Percentiles rank a stretch among this genome's conserved stretches.
These are phyloP conservation scores for Pinna nobilis DNA, from an alignment of 1,140 invertebrate genomes.

Conservation along the genomic window DNA sequence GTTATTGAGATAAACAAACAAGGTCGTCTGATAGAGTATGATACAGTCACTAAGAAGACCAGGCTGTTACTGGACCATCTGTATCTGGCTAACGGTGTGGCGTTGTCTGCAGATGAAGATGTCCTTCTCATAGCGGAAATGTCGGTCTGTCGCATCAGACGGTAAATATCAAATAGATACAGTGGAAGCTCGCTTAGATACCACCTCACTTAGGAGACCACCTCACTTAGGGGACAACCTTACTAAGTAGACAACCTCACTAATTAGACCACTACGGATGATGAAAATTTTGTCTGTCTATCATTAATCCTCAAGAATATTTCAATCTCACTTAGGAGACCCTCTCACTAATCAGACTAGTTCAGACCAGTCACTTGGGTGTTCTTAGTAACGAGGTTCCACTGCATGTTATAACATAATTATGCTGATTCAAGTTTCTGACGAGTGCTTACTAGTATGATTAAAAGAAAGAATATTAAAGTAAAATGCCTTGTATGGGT, in stretches of 20 bases:
- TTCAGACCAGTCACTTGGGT: no score
- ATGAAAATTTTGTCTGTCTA: background rate
- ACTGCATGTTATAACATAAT: background rate
- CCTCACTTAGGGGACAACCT: no score
- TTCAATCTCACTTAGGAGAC: no score
- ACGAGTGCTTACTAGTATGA: background rate
- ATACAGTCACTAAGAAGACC: constrained; percentile 80
- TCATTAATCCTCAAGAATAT: no score
- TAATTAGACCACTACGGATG: no score
- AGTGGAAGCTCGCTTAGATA: no score
- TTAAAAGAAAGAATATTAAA: no score
- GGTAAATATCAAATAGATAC: constrained; percentile 74
- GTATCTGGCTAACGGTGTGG: constrained; percentile 88
- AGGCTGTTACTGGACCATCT: constrained; percentile 83
- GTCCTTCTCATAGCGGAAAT: constrained; percentile 85
- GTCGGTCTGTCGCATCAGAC: constrained; percentile 73
- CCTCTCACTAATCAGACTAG: no score
- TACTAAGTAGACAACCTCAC: no score
- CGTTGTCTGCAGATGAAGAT: constrained; percentile 83
- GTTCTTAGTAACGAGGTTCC: no score
- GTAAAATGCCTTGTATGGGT: no score
- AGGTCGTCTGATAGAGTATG: constrained; percentile 79
- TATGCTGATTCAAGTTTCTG: background rate
- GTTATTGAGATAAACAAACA: constrained; percentile 74
- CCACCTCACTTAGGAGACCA: no score